phyloP scores from a whole-genome alignment of 2,113 vertebrate species.

The Telmatochromis sp. region DNA sequence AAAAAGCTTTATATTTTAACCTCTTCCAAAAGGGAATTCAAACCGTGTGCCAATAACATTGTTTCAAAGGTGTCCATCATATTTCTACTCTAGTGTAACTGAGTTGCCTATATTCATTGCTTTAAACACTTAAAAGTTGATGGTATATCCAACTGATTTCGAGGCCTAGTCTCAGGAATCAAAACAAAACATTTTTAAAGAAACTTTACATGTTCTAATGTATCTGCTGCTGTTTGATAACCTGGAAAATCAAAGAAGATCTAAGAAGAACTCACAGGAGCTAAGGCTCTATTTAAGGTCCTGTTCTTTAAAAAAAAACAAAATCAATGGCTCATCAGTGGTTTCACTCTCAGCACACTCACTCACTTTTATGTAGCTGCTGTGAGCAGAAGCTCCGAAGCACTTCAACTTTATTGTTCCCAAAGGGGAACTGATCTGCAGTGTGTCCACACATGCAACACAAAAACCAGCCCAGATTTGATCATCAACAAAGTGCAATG shows the following conservation, averaged over 20 bases:
- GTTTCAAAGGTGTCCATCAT: background rate
- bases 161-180: background rate
- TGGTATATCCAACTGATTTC: background rate
- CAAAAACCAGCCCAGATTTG: background rate
- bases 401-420: background rate
- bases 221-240: background rate
- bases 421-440: background rate
- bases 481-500: background rate
- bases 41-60: background rate
- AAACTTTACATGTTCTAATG: background rate
- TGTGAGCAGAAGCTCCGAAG: background rate
- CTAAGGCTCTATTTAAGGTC: background rate
- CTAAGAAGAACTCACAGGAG: background rate
- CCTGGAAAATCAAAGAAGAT: background rate
- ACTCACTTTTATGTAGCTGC: background rate
- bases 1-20: background rate
- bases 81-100: background rate
- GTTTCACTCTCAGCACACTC: background rate
- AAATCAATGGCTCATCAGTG: background rate
- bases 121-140: background rate
- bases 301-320: rapidly evolving
- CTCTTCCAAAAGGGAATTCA: background rate
- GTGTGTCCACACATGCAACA: background rate
- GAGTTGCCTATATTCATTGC: background rate
- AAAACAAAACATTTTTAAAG: background rate